Evolutionary conservation across 2,888 invertebrate genomes (phyloP), one percentile per base, ranked within the genome.

Genomic region (Parelbella ahira): DNA sequence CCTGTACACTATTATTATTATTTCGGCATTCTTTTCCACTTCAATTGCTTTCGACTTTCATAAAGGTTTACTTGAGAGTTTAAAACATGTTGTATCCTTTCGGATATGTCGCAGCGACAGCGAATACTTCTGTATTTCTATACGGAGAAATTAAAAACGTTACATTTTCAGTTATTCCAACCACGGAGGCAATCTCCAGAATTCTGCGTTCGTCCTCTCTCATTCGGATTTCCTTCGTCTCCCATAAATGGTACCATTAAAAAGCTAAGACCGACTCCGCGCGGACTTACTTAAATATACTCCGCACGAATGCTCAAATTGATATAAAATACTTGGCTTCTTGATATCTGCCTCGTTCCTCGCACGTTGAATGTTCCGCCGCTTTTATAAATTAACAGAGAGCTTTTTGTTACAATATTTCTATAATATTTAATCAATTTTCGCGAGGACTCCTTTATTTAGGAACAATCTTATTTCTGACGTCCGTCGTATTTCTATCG

Each of bases 301-400:
- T 75, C 72, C 60, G 79, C 82, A 81, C 80, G 82, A 68, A 67
- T 75, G 75, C 72, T 70, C 74, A 82, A 82, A 82, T 82, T 81
- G 83, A 81, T 79, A 81, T 81, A 80, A 78, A 80, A 79, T 79
- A 73, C 74, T 76, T 74, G 70, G 71, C 71, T 70, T 70, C 71
- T 69, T 68, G 69, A 70, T 75, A 70, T 73, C 67, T 57, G 57
- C 58, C 59, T 58, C 50, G 50, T 27, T 27, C 8, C 33, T 41
- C 20, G 28, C 25, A 33, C 41, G 33, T 41, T 34, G 33, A 28
- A 41, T 21, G 33, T 34, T 33, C 33, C 33, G 20, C 20, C 9
- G 23, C 23, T 39, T 30, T 28, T 27, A 28, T 34, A 41, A 41
- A 41, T 41, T 33, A 41, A 41, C 15, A 10, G 27, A 21, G 8